A percentile compares a stretch with the other conserved stretches of the same genome.
Evolutionary conservation across 2,888 invertebrate species (phyloP).

Genomic region (Tinea pellionella): DNA sequence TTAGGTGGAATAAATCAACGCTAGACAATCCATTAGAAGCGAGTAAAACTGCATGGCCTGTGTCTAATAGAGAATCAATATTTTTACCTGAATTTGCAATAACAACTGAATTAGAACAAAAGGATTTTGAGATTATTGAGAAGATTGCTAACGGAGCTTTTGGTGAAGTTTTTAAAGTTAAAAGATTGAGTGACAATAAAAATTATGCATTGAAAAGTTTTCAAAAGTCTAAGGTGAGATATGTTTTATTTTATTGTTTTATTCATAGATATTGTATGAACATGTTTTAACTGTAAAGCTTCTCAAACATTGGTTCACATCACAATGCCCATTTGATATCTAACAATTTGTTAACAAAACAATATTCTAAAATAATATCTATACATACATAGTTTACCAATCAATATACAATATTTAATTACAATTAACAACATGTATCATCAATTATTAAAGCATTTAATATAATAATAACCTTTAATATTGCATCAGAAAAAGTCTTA

Average conservation of each 20-base stretch:
- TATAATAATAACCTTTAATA: too few relatives aligned
- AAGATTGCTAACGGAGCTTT: conserved; percentile 91
- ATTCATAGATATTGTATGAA: too few relatives aligned
- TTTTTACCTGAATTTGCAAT: conserved; percentile 91
- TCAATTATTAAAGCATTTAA: too few relatives aligned
- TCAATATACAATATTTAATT: too few relatives aligned
- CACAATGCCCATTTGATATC: too few relatives aligned
- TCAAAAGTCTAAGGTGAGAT: conserved; percentile 78
- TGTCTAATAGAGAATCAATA: conserved; percentile 82
- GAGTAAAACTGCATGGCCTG: conserved; percentile 84
- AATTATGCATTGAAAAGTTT: conserved; percentile 89
- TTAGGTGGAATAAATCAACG: conserved; percentile 76
- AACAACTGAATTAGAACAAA: conserved; percentile 67
- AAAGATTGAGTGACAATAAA: conserved; percentile 71
- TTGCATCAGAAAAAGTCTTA: too few relatives aligned
- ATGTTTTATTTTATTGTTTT: not conserved
- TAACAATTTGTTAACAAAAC: too few relatives aligned
- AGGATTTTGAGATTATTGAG: conserved; percentile 74
- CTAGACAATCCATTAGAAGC: conserved; percentile 67
- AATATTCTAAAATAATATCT: too few relatives aligned
- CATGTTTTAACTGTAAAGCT: too few relatives aligned
- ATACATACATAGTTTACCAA: too few relatives aligned
- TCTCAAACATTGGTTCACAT: too few relatives aligned
- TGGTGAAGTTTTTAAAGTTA: conserved; percentile 88
- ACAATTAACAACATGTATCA: too few relatives aligned